Conservation (phyloP, 2,797 vertebrate species). For the Phoxinus dragarum region DNA sequence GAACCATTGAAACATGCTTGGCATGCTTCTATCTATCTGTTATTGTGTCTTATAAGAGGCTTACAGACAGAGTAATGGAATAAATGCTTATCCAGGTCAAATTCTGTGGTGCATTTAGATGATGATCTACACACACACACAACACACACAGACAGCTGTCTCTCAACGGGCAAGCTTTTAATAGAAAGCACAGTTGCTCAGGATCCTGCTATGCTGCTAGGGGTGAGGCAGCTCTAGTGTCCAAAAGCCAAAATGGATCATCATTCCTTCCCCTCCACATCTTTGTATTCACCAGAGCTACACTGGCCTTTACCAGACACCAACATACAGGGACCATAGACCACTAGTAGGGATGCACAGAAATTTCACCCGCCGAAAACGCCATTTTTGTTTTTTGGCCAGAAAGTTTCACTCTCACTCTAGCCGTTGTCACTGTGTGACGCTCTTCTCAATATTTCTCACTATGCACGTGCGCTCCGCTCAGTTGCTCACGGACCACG, state of each 20-base stretch:
- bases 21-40: neutral
- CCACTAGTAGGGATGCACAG: neutral
- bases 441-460: neutral
- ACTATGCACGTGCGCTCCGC: neutral
- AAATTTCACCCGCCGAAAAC: neutral
- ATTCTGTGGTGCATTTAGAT: constrained; percentile 32
- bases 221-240: constrained; percentile 43
- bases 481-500: too few species aligned
- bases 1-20: constrained; percentile 17
- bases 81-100: constrained; percentile 48
- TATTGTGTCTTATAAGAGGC: constrained; percentile 6
- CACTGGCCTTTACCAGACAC: constrained; percentile 14
- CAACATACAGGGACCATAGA: constrained; percentile 14
- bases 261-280: constrained; percentile 38
- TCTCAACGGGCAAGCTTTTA: constrained; percentile 59
- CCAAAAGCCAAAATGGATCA: constrained; percentile 37
- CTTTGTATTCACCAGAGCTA: constrained; percentile 16
- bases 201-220: constrained; percentile 40
- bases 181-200: constrained; percentile 62
- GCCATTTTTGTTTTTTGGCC: neutral
- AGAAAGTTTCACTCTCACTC: neutral
- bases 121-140: neutral
- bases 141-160: constrained; percentile 60
- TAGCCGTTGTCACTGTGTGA: neutral
- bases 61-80: constrained; percentile 34